Conservation (phyloP, 2,113 vertebrate genomes). For the Balaeniceps rex region DNA sequence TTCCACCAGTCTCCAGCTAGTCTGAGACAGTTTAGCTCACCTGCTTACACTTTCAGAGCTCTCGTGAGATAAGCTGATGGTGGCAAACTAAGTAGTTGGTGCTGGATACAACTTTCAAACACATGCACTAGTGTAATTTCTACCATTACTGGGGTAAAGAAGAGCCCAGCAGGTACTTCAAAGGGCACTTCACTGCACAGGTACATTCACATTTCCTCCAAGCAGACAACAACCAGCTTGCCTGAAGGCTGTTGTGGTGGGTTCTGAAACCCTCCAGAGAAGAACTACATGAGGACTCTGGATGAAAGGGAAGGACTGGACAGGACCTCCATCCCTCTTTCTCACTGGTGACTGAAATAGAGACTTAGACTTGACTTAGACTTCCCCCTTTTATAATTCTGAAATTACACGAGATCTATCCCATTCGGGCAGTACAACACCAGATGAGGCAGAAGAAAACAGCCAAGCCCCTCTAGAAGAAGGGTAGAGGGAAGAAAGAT, state of each 20-base stretch:
- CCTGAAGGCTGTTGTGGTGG: not conserved
- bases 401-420: not conserved
- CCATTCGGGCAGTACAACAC: not conserved
- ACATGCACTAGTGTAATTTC: not conserved
- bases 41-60: not conserved
- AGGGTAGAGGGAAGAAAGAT: not conserved
- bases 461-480: not conserved
- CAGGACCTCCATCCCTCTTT: not conserved
- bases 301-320: not conserved
- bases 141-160: not conserved
- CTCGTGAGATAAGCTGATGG: not conserved
- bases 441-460: not conserved
- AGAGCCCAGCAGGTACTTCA: not conserved
- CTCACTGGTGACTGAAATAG: not conserved
- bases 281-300: not conserved
- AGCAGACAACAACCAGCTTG: not conserved
- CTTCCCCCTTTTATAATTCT: not conserved
- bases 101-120: not conserved
- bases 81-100: not conserved
- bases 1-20: not conserved
- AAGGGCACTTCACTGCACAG: not conserved
- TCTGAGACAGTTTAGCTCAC: not conserved
- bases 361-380: not conserved
- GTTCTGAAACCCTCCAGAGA: not conserved
- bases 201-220: not conserved